Evolutionary conservation across 1,140 invertebrate species (phyloP).

Genomic region (Dinoponera quadriceps): DNA sequence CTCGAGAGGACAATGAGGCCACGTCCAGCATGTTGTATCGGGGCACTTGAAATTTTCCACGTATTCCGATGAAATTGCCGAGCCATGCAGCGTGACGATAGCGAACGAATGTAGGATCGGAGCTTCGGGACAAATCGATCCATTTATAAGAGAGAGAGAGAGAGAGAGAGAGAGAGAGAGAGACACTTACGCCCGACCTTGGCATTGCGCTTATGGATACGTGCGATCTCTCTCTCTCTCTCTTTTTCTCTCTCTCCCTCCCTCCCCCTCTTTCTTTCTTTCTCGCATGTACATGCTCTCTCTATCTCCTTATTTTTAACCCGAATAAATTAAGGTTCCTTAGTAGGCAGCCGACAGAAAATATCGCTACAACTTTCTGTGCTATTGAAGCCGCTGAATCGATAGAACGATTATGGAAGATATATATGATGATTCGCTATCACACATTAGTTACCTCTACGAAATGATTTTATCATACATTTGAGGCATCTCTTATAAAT

Average conservation of each 20-base stretch:
- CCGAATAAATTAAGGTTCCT: conserved; percentile 71
- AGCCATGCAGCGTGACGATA: conserved; percentile 4
- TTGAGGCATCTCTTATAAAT: no score
- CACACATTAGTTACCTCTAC: no score
- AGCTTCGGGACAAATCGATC: conserved; percentile 55
- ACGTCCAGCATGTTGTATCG: background rate
- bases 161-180: background rate
- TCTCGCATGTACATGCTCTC: background rate
- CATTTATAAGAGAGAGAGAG: conserved; percentile 12
- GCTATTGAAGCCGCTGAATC: conserved; percentile 4
- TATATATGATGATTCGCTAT: conserved; percentile 5
- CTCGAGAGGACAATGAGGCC: background rate
- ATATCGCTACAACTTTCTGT: conserved; percentile 15
- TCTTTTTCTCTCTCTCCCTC: background rate
- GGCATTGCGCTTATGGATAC: conserved; percentile 65
- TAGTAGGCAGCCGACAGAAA: conserved; percentile 17
- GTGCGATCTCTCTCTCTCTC: conserved; percentile 62
- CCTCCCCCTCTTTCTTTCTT: background rate
- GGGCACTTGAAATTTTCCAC: conserved; percentile 12
- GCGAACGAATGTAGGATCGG: conserved; percentile 30
- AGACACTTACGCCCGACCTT: conserved; percentile 64
- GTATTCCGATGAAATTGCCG: conserved; percentile 18
- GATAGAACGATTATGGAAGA: background rate
- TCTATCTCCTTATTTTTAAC: conserved; percentile 73
- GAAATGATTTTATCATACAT: no score